Base-by-base conservation (phyloP, 2,888 invertebrate species). In the Isotomurus palustris region DNA sequence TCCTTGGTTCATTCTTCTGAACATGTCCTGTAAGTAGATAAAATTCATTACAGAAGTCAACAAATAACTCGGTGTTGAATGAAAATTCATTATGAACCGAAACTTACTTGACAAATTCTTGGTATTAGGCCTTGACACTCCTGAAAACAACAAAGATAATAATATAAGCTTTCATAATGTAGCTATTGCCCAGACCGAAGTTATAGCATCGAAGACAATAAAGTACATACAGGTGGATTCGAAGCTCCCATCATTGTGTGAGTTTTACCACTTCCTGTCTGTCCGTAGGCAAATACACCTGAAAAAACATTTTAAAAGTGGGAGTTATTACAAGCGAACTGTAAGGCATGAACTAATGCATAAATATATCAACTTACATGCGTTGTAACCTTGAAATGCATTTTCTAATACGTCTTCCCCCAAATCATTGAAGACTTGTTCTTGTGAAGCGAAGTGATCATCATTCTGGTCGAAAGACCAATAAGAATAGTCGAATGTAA, bases 181-280 rank as follows among this genome's bases (percentile, higher is more conserved):
- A 32, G 8, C 17, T 14, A 40, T n/a, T n/a, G n/a, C n/a, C n/a
- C n/a, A n/a, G n/a, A n/a, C n/a, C n/a, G n/a, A n/a, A n/a, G n/a
- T n/a, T n/a, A n/a, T n/a, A n/a, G n/a, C n/a, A n/a, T n/a, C n/a
- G n/a, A n/a, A n/a, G n/a, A n/a, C n/a, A 14, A 40, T 14, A 44
- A 44, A 19, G 49, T 45, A 75, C 78, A 77, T 76, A 86, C 86
- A 21, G 64, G 64, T 10, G 69, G 64, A 32, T 60, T 51, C 70
- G 82, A 78, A 8, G 85, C 82, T 3, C 91, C 91, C 90, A 91
- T 91, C 91, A 91, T 91, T 32, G 91, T 91, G 75, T 87, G 90
- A 0, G 91, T 91, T 78, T 91, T 91, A 53, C 91, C 91, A 75
- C 89, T 89, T 66, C 91, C 91, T 2, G 91, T 91, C 79, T 91